Evolutionary conservation across 23 tunicate species (phyloP).

Genomic region (Clavelina lepadiformis): DNA sequence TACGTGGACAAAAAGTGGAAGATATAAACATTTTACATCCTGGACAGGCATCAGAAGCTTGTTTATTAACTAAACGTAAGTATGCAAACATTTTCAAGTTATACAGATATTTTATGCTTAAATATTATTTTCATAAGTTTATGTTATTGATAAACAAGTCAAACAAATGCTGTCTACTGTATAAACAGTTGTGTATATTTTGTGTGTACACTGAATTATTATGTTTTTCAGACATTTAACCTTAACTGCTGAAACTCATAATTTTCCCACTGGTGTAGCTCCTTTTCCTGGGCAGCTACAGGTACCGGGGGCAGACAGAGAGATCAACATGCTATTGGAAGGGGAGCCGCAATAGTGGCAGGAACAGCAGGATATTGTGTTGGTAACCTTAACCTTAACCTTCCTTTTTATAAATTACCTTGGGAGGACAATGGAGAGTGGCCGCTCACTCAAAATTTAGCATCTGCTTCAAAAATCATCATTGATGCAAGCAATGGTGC

Average conservation of each 20-base stretch:
- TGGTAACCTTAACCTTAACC: constrained; percentile 59
- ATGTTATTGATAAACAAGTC: too few species aligned
- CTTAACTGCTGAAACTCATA: constrained; percentile 89
- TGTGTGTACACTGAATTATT: too few species aligned
- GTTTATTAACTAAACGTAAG: too few species aligned
- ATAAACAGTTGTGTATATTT: too few species aligned
- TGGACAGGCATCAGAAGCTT: constrained; percentile 16
- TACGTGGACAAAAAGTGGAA: constrained; percentile 47
- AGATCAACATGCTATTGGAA: constrained; percentile 85
- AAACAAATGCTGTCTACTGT: too few species aligned
- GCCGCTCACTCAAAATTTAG: constrained; percentile 30
- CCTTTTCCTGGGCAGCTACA: constrained; percentile 95
- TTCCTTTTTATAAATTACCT: constrained; percentile 19
- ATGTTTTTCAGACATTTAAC: constrained; percentile 59
- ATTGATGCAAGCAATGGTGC: constrained; percentile 92
- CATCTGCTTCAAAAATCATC: constrained; percentile 30
- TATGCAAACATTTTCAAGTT: too few species aligned
- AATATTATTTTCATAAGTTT: too few species aligned
- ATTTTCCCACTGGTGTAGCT: constrained; percentile 92
- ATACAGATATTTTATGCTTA: too few species aligned
- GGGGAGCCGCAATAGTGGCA: constrained; percentile 72
- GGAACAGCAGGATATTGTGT: constrained; percentile 88
- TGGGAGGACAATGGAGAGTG: constrained; percentile 58
- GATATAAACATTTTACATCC: constrained; percentile 18
- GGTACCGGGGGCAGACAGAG: constrained; percentile 96